A percentile compares a stretch with the other conserved stretches of the same genome.
These are phyloP conservation scores for Equus przewalskii DNA, from an alignment of 2,113 vertebrate genomes.

Conservation along the genomic window DNA sequence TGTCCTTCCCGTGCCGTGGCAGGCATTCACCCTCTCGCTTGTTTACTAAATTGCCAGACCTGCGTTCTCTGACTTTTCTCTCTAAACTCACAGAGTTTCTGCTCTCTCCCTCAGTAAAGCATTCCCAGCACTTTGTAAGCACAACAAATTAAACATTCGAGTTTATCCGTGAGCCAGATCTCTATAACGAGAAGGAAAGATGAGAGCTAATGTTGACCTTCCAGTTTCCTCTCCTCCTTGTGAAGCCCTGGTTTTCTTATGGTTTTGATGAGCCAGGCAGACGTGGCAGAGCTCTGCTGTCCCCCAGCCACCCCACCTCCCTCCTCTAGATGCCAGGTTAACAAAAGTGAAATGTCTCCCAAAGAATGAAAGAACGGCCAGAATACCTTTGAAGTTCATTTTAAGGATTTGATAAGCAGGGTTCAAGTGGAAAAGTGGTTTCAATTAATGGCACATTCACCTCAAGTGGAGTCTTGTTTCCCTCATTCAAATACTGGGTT, in stretches of 20 bases:
- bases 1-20: neutral
- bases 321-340: neutral
- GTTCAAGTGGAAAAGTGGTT: neutral
- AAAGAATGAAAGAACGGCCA: neutral
- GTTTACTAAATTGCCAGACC: neutral
- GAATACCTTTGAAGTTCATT: neutral
- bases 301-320: fast-evolving
- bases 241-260: neutral
- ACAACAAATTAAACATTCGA: constrained; percentile 58
- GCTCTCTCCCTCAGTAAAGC: neutral
- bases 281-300: neutral
- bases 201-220: constrained; percentile 29
- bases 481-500: neutral
- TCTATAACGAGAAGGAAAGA: constrained; percentile 49
- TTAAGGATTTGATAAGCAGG: neutral
- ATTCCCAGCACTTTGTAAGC: constrained; percentile 57
- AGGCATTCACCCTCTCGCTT: neutral
- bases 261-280: neutral
- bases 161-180: neutral
- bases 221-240: neutral
- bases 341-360: neutral
- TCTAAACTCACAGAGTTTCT: constrained; percentile 19
- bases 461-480: neutral
- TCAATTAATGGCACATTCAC: neutral
- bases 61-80: neutral